Percentiles rank a stretch among this genome's conserved stretches.
Conservation (phyloP, 2,113 vertebrate genomes). For the Notiomystis cincta region DNA sequence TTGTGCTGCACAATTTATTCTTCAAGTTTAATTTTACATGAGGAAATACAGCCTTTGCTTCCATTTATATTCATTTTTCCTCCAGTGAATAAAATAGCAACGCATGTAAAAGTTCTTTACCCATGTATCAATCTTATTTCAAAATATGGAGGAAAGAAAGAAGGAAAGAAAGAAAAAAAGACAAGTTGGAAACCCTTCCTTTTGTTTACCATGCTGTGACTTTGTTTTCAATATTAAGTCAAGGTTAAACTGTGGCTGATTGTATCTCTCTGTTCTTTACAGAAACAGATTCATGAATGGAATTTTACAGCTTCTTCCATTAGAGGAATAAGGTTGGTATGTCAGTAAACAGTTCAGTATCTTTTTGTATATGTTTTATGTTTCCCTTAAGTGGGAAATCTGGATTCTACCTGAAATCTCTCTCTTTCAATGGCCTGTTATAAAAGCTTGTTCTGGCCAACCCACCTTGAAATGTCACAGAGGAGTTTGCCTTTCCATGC, state of each 20-base stretch:
- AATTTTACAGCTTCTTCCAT: conserved; percentile 90
- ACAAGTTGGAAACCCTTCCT: not conserved
- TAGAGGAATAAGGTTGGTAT: conserved; percentile 89
- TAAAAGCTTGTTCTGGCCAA: not conserved
- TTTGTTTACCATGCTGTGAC: not conserved
- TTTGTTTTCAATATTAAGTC: not conserved
- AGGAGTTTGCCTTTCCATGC: not conserved
- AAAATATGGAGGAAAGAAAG: not conserved
- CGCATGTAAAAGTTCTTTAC: not conserved
- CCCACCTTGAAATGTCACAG: not conserved
- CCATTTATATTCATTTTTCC: not conserved
- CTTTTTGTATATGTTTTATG: not conserved
- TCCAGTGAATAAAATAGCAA: not conserved
- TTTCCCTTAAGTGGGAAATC: not conserved
- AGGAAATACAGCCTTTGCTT: not conserved
- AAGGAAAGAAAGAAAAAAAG: not conserved
- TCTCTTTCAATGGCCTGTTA: not conserved
- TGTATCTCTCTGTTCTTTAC: conserved; percentile 41
- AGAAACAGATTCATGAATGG: conserved; percentile 95
- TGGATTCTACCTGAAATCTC: not conserved
- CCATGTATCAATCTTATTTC: not conserved
- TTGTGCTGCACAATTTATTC: not conserved
- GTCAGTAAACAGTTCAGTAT: not conserved
- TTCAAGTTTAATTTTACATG: not conserved
- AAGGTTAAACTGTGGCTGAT: not conserved